Evolutionary conservation across 2,113 vertebrate species (phyloP), one percentile per base, ranked within the genome.

Genomic region (Penelope pileata): DNA sequence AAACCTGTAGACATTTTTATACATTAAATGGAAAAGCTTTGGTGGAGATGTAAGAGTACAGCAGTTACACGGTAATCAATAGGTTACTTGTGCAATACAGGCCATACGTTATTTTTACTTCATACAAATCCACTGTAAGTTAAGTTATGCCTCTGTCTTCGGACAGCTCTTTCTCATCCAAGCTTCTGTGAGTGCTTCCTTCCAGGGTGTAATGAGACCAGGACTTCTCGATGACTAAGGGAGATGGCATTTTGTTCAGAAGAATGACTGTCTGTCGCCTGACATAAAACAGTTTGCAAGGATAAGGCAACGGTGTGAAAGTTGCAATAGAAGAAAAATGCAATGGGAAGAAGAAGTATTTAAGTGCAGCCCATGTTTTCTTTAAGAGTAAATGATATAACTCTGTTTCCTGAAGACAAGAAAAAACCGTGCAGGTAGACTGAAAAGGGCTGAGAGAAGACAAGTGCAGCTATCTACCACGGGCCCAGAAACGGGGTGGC

Each of bases 11-110:
- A 66, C 63, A 60, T 70, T 67, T 74, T 88, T 76, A 59, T 62
- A 94, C 73, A 62, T 91, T 82, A 86, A 84, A 77, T 21, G 62
- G 83, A 84, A 42, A 80, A 90, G 92, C 21, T 68, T 59, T n/a
- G 22, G 48, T 8, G 23, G 43, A 69, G 5, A 17, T 50, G 8
- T 58, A 48, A 70, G 88, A 59, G 54, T 19, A 16, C 40, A 5
- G 4, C 38, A 18, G 47, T 36, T 40, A 27, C 7, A 13, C 16
- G 13, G 40, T 40, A 93, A 90, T 96, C 95, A 36, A 90, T 83
- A 90, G 86, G 91, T 96, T 70, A 72, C 74, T 16, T 54, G 74
- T 8, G 94, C 91, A 92, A 66, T 83, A 86, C 73, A 94, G 83
- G 83, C 7, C 40, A 58, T 1, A 23, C 26, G 17, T 74, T 50